Evolutionary conservation across 23 tunicate species (phyloP), one percentile per base, ranked within the genome.

Genomic region (Trididemnum clinides): DNA sequence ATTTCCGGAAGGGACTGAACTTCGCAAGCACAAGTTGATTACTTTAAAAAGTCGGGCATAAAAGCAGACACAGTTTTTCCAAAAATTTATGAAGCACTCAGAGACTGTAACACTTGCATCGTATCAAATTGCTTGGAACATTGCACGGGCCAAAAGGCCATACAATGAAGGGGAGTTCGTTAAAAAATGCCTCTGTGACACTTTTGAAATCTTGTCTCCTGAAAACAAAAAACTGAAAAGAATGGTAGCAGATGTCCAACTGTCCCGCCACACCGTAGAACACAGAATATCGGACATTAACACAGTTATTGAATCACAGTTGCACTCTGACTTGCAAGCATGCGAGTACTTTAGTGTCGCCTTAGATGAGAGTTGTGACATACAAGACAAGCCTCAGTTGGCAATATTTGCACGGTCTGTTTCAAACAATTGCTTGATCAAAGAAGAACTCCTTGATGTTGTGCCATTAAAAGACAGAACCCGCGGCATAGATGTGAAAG

Each of bases 131-230:
- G 89, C 89, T 54, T 38, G 77, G 72, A 39, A 69, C 77, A 85
- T 78, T 50, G 89, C 84, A 49, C 57, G 81, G 28, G 85, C 63
- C 86, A 86, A 78, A 59, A 86, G 31, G 62, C 86, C 90, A 35
- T 86, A 74, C 77, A 78, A 50, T 85, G 89, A 79, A 20, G 89
- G 89, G 51, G 89, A 85, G 38, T 86, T 78, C 86, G 90, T 86
- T 59, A 86, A 86, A 86, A 86, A 79, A 86, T 86, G 90, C 64
- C 62, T 86, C 19, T 26, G 82, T 69, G 90, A 49, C 77, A 39
- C 54, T 81, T 86, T 78, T 57, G 85, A 86, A 86, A 64, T 80
- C 34, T 33, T 78, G 64, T 78, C 51, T 80, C 87, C 86, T 33
- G 90, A 86, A 80, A 86, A 81, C 82, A 78, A 62, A 36, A 81